phyloP scores from a whole-genome alignment of 2,113 vertebrate genomes.

The Zootoca vivipara region DNA sequence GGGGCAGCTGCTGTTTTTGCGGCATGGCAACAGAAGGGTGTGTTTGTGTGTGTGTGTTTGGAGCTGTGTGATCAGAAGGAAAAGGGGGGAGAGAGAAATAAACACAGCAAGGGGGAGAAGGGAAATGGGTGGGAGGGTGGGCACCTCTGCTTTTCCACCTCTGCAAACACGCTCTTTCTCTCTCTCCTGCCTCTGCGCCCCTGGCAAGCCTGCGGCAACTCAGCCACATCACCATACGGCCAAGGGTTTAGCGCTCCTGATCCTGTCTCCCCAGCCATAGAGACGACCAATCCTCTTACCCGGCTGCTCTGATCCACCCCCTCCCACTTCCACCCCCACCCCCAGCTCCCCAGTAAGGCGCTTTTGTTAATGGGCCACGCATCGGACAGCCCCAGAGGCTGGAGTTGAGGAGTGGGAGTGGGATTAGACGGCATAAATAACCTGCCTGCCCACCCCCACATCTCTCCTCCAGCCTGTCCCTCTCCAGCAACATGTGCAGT shows the following conservation, averaged over 20 bases:
- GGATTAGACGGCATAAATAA: slow-evolving; percentile 24
- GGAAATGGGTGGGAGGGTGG: too few species aligned
- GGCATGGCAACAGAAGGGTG: not conserved
- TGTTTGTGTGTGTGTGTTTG: not conserved
- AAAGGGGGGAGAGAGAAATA: not conserved
- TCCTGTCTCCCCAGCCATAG: slow-evolving; percentile 13
- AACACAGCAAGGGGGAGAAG: too few species aligned
- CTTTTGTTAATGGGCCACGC: slow-evolving; percentile 21
- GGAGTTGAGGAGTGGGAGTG: not conserved
- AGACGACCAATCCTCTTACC: slow-evolving; percentile 33
- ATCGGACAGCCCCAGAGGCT: not conserved
- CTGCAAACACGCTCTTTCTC: not conserved
- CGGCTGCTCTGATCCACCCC: not conserved
- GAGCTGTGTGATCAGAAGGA: not conserved
- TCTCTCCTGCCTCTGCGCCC: not conserved
- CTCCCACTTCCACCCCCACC: not conserved
- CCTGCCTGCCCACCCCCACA: not conserved
- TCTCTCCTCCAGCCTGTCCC: too few species aligned
- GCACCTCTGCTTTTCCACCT: not conserved
- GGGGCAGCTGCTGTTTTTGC: too few species aligned
- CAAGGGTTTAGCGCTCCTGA: slow-evolving; percentile 4
- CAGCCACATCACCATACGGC: slow-evolving; percentile 3
- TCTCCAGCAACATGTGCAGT: too few species aligned
- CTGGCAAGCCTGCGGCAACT: not conserved
- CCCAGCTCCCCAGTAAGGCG: not conserved